phyloP scores from a whole-genome alignment of 2,888 invertebrate genomes.

The Agonum fuliginosum region DNA sequence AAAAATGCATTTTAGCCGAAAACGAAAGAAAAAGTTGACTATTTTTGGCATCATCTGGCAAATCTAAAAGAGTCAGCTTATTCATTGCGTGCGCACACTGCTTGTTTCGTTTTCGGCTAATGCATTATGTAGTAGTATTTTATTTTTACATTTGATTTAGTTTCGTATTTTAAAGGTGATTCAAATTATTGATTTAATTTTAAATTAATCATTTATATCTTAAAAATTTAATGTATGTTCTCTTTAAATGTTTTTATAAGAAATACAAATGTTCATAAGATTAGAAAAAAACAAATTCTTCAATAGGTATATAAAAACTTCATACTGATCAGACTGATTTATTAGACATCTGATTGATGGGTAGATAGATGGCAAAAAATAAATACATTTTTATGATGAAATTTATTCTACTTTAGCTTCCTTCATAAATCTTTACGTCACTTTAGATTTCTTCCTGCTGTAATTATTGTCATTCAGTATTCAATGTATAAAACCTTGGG shows the following conservation, averaged over 20 bases:
- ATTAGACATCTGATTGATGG: slow-evolving; percentile 19
- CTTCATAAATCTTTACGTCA: slow-evolving; percentile 20
- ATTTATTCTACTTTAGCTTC: neutral
- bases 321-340: slow-evolving; percentile 1
- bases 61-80: too few relatives aligned
- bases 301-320: neutral
- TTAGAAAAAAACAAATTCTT: slow-evolving; percentile 16
- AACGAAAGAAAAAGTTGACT: too few relatives aligned
- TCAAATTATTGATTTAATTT: neutral
- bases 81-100: too few relatives aligned
- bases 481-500: too few relatives aligned
- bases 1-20: too few relatives aligned
- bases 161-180: neutral
- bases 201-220: slow-evolving; percentile 5
- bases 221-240: slow-evolving; percentile 3
- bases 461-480: too few relatives aligned
- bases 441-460: neutral
- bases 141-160: too few relatives aligned
- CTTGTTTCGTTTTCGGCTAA: too few relatives aligned
- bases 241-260: neutral
- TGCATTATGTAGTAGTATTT: too few relatives aligned
- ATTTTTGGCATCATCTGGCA: too few relatives aligned
- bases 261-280: neutral
- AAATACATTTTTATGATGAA: neutral
- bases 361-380: slow-evolving; percentile 22